Percentiles rank a stretch among this genome's conserved stretches.
Conservation (phyloP, 2,797 vertebrate genomes). For the Forpus xanthops region DNA sequence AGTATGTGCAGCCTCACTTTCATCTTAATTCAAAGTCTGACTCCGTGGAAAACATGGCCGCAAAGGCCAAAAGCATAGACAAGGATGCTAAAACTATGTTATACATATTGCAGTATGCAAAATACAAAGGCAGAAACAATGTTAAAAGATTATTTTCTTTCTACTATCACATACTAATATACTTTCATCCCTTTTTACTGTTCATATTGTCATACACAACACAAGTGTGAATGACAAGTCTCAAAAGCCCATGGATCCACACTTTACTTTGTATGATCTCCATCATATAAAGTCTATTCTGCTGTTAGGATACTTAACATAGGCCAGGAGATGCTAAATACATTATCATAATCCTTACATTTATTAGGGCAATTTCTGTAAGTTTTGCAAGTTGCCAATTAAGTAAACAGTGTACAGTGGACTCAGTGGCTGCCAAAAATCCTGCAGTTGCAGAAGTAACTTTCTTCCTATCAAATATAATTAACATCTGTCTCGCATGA, state of each 20-base stretch:
- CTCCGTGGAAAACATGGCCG: not conserved
- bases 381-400: conserved; percentile 49
- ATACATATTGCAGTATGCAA: not conserved
- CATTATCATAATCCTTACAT: conserved; percentile 27
- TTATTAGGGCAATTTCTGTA: conserved; percentile 31
- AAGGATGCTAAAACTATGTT: not conserved
- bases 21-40: not conserved
- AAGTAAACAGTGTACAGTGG: conserved; percentile 9
- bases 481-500: conserved; percentile 7
- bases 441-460: conserved; percentile 39
- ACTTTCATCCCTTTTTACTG: not conserved
- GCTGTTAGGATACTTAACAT: not conserved
- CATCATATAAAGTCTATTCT: not conserved
- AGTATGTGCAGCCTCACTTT: not conserved
- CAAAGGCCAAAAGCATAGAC: not conserved
- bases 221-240: not conserved
- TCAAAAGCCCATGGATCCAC: not conserved
- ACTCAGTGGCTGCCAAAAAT: conserved; percentile 36
- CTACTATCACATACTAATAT: not conserved
- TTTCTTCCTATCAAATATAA: conserved; percentile 11
- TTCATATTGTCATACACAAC: not conserved
- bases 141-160: not conserved
- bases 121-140: not conserved
- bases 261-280: not conserved
- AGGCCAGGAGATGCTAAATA: conserved; percentile 38